Conservation (phyloP, 2,888 invertebrate genomes). For the Pachydiplax longipennis region DNA sequence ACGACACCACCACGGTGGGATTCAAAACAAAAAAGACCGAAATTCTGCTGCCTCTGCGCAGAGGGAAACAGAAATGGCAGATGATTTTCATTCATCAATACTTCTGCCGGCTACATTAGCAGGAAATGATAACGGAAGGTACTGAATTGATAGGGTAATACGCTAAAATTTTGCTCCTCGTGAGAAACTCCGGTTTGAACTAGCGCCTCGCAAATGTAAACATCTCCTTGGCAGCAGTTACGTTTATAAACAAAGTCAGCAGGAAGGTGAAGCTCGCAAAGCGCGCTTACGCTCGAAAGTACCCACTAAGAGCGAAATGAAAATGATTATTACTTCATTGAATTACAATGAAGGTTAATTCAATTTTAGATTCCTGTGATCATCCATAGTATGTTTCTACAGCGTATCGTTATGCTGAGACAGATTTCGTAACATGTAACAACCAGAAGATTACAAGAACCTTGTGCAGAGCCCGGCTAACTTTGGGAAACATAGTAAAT, state of each 20-base stretch:
- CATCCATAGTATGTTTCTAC: too few relatives aligned
- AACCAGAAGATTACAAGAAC: too few relatives aligned
- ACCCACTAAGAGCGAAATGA: not conserved
- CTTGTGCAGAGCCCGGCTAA: too few relatives aligned
- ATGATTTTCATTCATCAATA: conserved; percentile 34
- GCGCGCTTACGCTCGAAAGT: not conserved
- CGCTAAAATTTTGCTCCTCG: too few relatives aligned
- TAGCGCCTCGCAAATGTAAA: not conserved
- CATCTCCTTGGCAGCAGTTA: not conserved
- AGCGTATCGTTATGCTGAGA: too few relatives aligned
- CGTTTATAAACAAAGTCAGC: not conserved
- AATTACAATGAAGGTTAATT: not conserved
- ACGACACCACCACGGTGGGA: not conserved
- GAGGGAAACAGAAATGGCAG: conserved; percentile 25
- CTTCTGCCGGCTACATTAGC: not conserved
- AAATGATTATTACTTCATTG: not conserved
- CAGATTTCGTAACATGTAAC: too few relatives aligned
- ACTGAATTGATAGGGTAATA: too few relatives aligned
- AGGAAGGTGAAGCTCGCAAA: not conserved
- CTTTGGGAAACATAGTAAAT: too few relatives aligned
- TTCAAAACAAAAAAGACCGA: not conserved
- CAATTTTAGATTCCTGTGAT: too few relatives aligned
- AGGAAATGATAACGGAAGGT: too few relatives aligned
- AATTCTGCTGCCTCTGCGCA: conserved; percentile 14
- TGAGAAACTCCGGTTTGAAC: not conserved